A percentile compares a stretch with the other conserved stretches of the same genome.
Evolutionary conservation across 2,113 vertebrate genomes (phyloP).

Genomic region (Mola mola): DNA sequence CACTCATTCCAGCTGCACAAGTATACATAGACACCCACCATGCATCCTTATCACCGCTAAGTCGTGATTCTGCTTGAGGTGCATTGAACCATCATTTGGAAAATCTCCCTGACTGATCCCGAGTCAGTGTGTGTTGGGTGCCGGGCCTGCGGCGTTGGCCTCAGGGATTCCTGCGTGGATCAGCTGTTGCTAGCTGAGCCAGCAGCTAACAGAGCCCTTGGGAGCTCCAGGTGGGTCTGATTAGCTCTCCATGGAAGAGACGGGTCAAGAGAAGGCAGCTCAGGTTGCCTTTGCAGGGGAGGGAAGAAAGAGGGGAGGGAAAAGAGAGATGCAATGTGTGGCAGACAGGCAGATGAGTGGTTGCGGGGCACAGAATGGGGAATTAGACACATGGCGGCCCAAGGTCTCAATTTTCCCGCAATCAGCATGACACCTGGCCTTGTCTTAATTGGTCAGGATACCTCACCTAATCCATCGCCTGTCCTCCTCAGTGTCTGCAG

Average conservation of each 20-base stretch:
- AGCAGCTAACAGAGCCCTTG: conserved; percentile 69
- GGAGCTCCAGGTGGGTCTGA: conserved; percentile 78
- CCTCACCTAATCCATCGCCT: conserved; percentile 69
- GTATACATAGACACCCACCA: conserved; percentile 3
- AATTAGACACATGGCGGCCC: conserved; percentile 72
- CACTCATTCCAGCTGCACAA: conserved; percentile 18
- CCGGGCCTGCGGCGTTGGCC: conserved; percentile 48
- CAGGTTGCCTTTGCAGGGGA: conserved; percentile 61
- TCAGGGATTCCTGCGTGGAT: conserved; percentile 64
- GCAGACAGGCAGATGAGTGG: conserved; percentile 55
- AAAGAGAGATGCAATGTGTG: conserved; percentile 15
- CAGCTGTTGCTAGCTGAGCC: conserved; percentile 78
- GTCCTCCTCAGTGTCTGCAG: conserved; percentile 55
- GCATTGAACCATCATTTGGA: conserved; percentile 58
- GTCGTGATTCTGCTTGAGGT: conserved; percentile 48
- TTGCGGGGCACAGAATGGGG: conserved; percentile 59
- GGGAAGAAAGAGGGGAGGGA: conserved; percentile 15
- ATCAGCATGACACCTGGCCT: conserved; percentile 79
- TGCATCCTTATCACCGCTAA: conserved; percentile 13
- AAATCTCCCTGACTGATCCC: conserved; percentile 54
- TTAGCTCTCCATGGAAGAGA: conserved; percentile 76
- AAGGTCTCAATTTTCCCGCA: conserved; percentile 74
- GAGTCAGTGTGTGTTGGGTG: conserved; percentile 59
- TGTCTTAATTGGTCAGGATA: conserved; percentile 79
- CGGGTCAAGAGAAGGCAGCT: conserved; percentile 77